A percentile compares a stretch with the other conserved stretches of the same genome.
Evolutionary conservation across 1,140 invertebrate genomes (phyloP).

Genomic region (Aporrectodea caliginosa): DNA sequence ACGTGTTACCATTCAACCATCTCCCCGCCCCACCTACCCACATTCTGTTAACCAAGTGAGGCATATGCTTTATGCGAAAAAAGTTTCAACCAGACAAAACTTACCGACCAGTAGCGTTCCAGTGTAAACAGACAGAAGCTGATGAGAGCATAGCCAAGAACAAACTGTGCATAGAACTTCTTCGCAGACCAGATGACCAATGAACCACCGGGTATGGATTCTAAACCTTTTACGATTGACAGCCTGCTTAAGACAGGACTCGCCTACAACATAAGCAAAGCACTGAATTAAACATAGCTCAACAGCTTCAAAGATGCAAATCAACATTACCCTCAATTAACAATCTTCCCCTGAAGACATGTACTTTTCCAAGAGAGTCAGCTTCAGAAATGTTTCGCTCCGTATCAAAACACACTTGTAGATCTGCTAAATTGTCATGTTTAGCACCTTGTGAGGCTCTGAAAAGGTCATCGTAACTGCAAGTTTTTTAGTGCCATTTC

Average conservation of each 20-base stretch:
- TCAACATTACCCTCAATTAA: no score
- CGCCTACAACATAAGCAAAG: no score
- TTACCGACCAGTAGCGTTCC: constrained; percentile 56
- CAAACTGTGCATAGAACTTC: constrained; percentile 72
- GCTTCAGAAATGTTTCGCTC: no score
- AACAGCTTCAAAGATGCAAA: no score
- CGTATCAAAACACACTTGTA: no score
- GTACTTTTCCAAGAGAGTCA: no score
- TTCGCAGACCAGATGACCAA: constrained; percentile 59
- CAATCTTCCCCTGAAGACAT: no score
- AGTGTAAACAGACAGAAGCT: constrained; percentile 74
- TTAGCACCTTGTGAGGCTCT: no score
- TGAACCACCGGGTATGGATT: background rate
- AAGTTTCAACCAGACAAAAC: constrained; percentile 22
- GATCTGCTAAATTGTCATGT: no score
- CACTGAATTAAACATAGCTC: no score
- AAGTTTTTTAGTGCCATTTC: no score
- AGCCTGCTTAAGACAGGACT: background rate
- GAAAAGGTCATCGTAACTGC: no score
- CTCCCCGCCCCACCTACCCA: background rate
- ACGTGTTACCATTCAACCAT: background rate
- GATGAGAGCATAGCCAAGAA: constrained; percentile 78
- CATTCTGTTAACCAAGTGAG: background rate
- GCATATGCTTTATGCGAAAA: background rate
- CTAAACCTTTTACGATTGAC: background rate